phyloP scores from a whole-genome alignment of 2,113 vertebrate genomes.

The Vireo altiloquus region DNA sequence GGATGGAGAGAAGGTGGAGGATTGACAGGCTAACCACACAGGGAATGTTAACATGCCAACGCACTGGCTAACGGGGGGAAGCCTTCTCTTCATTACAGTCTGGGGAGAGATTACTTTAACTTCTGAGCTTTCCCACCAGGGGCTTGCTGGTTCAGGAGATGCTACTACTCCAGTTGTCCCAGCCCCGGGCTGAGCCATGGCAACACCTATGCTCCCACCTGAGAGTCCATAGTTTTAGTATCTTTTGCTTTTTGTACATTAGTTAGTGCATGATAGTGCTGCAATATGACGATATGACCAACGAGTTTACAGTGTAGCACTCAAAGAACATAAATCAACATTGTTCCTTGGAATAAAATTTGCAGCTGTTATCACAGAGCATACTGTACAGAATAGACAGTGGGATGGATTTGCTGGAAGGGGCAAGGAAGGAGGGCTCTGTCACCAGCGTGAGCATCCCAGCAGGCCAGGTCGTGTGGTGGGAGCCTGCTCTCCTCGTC shows the following conservation, averaged over 20 bases:
- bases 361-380: neutral
- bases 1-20: no score
- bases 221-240: neutral
- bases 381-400: neutral
- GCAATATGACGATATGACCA: neutral
- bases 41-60: no score
- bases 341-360: neutral
- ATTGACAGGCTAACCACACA: no score
- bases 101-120: no score
- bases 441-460: neutral
- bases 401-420: neutral
- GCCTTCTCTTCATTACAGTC: no score
- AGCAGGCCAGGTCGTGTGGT: rapidly evolving
- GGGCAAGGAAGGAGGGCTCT: neutral
- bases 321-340: neutral
- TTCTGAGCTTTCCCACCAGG: no score
- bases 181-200: no score
- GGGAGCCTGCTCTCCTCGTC: neutral
- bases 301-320: neutral
- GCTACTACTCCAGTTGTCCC: no score
- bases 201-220: neutral
- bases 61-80: no score
- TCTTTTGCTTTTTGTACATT: neutral
- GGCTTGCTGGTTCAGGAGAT: no score
- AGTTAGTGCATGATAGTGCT: neutral